These are phyloP conservation scores for Macrotis lagotis DNA, from an alignment of 2,113 vertebrate species.

Conservation along the genomic window DNA sequence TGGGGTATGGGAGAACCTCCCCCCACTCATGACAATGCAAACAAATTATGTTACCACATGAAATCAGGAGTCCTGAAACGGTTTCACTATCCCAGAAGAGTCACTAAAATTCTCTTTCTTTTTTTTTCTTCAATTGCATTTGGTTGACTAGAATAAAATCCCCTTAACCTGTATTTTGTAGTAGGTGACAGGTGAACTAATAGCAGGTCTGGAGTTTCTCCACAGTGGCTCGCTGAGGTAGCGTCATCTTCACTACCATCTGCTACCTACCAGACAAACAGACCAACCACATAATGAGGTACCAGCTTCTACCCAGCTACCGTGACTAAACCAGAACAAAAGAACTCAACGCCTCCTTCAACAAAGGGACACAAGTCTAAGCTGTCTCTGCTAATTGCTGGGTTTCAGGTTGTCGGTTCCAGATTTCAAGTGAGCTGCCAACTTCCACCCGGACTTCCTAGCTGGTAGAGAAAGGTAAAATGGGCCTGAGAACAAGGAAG, in stretches of 20 bases:
- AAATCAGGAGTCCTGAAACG: background rate
- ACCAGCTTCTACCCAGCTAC: conserved; percentile 89
- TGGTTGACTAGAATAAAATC: conserved; percentile 53
- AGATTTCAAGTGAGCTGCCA: conserved; percentile 83
- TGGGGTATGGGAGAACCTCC: background rate
- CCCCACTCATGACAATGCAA: conserved; percentile 42
- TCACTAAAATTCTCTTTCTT: conserved; percentile 36
- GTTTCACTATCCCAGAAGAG: conserved; percentile 63
- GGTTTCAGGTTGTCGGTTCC: conserved; percentile 86
- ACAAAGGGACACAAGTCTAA: conserved; percentile 87
- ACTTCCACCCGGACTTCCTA: conserved; percentile 83
- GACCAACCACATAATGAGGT: conserved; percentile 87
- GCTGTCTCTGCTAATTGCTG: conserved; percentile 87
- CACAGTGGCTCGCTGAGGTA: conserved; percentile 80
- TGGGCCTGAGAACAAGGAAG: conserved; percentile 75
- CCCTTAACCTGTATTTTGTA: conserved; percentile 83
- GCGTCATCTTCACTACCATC: conserved; percentile 86
- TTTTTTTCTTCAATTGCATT: background rate
- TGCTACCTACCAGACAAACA: conserved; percentile 87
- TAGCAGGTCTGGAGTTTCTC: conserved; percentile 86
- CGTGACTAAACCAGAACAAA: conserved; percentile 91
- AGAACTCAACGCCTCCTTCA: conserved; percentile 86
- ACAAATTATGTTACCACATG: conserved; percentile 54
- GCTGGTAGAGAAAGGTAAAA: conserved; percentile 79
- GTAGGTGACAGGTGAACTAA: conserved; percentile 89